Evolutionary conservation across 2,888 invertebrate species (phyloP).

Genomic region (Muschampia plurimacula): DNA sequence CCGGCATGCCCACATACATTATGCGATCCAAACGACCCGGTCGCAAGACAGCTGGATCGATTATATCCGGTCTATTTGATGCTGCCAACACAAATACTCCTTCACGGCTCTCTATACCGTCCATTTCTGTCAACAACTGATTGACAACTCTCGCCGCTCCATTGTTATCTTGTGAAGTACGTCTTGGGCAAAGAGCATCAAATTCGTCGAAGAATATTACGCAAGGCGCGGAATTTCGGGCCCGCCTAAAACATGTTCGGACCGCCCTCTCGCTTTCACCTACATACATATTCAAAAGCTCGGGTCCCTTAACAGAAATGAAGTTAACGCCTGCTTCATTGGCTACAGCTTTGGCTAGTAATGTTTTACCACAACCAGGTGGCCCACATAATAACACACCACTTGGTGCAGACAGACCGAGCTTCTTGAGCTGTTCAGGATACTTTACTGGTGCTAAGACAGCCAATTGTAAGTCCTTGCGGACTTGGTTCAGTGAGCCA

Average conservation of each 20-base stretch:
- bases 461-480: slow-evolving; percentile 95
- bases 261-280: slow-evolving; percentile 99
- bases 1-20: slow-evolving; percentile 95
- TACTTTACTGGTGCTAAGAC: slow-evolving; percentile 97
- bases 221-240: slow-evolving; percentile 97
- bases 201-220: slow-evolving; percentile 99
- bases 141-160: slow-evolving; percentile 96
- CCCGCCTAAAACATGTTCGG: slow-evolving; percentile 97
- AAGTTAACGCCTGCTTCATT: slow-evolving; percentile 99
- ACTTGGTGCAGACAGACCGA: slow-evolving; percentile 93
- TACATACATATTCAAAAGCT: slow-evolving; percentile 99
- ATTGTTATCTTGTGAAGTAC: slow-evolving; percentile 90
- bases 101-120: slow-evolving; percentile 95
- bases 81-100: slow-evolving; percentile 98
- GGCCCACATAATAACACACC: slow-evolving; percentile 98
- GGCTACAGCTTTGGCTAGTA: slow-evolving; percentile 98
- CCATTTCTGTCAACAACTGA: slow-evolving; percentile 99
- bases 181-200: slow-evolving; percentile 96
- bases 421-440: slow-evolving; percentile 90
- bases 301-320: slow-evolving; percentile 99
- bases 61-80: slow-evolving; percentile 98
- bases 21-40: slow-evolving; percentile 96
- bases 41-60: slow-evolving; percentile 97
- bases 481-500: slow-evolving; percentile 94
- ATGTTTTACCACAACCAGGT: slow-evolving; percentile 98